A percentile compares a stretch with the other conserved stretches of the same genome.
Conservation (phyloP, 1,140 invertebrate species). For the Spodoptera frugiperda region DNA sequence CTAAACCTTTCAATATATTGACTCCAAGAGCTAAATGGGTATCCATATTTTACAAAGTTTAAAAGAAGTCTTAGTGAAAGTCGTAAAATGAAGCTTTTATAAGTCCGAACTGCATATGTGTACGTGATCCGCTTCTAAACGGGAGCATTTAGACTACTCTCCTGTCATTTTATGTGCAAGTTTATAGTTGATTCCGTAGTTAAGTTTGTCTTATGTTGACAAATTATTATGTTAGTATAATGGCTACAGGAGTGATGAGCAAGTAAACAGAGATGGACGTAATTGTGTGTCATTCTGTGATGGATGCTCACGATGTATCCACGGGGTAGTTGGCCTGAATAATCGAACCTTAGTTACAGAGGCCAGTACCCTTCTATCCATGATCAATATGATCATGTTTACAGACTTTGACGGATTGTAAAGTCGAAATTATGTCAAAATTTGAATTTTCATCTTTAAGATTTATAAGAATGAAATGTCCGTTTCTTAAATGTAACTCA, state of each 20-base stretch:
- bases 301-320: conserved; percentile 14
- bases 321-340: neutral
- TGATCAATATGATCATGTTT: neutral
- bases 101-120: conserved; percentile 1
- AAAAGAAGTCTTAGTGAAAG: neutral
- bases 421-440: neutral
- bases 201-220: neutral
- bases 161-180: neutral
- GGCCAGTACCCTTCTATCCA: neutral
- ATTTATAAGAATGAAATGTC: too few relatives aligned
- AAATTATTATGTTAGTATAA: conserved; percentile 13
- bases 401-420: too few relatives aligned
- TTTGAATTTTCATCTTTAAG: too few relatives aligned
- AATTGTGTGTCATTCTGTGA: conserved; percentile 24
- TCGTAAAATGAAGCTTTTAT: neutral
- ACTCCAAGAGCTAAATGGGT: neutral
- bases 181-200: neutral
- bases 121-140: conserved; percentile 4
- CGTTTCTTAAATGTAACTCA: too few relatives aligned
- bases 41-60: neutral
- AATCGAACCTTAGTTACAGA: neutral
- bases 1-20: too few relatives aligned
- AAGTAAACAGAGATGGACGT: conserved; percentile 1
- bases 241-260: neutral
- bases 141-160: neutral